Evolutionary conservation across 2,888 invertebrate species (phyloP).

Genomic region (Drosophila koepferae): DNA sequence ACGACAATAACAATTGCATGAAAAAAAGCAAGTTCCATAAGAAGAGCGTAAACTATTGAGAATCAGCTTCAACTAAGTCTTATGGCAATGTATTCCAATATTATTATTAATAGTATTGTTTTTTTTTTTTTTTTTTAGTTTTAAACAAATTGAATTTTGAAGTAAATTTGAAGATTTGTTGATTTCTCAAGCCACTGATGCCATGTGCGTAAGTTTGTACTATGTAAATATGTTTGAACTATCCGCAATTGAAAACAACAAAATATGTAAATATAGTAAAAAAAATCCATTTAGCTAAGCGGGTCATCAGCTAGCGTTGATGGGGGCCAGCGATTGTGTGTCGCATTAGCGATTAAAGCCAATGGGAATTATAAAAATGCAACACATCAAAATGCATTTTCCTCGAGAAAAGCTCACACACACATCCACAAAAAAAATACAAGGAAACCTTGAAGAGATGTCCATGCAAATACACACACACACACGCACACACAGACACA

Average conservation of each 20-base stretch:
- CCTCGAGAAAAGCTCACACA: not conserved
- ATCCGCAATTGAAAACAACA: conserved; percentile 20
- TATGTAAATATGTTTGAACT: not conserved
- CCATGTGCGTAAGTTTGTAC: not conserved
- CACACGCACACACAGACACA: not conserved
- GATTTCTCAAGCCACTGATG: not conserved
- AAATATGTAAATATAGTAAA: conserved; percentile 3
- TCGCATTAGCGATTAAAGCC: conserved; percentile 47
- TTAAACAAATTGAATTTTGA: not conserved
- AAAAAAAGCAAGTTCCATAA: no score
- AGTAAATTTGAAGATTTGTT: not conserved
- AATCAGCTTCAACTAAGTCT: not conserved
- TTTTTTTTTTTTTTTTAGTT: not conserved
- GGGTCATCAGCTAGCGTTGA: conserved; percentile 52
- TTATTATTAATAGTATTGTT: not conserved
- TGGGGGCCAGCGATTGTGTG: conserved; percentile 49
- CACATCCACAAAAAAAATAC: not conserved
- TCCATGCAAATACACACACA: conserved; percentile 42
- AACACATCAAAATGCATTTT: conserved; percentile 37
- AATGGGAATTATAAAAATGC: conserved; percentile 25
- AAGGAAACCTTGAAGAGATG: conserved; percentile 47
- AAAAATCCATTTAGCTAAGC: conserved; percentile 45
- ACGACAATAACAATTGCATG: not conserved
- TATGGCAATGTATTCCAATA: not conserved
- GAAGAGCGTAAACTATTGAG: no score